Conservation (phyloP, 2,113 vertebrate genomes). For the Rhinolophus ferrumequinum region DNA sequence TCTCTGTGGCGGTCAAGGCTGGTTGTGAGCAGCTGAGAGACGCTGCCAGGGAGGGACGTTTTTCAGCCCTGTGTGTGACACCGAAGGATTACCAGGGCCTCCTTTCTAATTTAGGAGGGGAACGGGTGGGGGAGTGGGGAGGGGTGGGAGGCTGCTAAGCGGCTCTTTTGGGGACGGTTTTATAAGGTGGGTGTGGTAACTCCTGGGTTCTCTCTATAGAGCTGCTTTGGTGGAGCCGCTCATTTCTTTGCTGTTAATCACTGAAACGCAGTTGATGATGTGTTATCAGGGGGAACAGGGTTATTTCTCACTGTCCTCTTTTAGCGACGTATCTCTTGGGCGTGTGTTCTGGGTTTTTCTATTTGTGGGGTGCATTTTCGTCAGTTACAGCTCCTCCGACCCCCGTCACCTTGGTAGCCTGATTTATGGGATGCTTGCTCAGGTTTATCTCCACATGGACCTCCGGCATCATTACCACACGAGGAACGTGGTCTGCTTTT, state of each 20-base stretch:
- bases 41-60: neutral
- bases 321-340: neutral
- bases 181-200: neutral
- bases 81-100: neutral
- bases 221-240: neutral
- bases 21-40: neutral
- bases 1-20: neutral
- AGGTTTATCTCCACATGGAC: neutral
- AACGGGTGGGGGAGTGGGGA: neutral
- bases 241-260: constrained; percentile 3
- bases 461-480: neutral
- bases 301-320: neutral
- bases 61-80: neutral
- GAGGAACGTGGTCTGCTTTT: neutral
- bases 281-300: neutral
- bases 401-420: neutral
- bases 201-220: neutral
- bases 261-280: neutral
- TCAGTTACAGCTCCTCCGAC: neutral
- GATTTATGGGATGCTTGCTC: neutral
- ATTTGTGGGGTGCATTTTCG: neutral
- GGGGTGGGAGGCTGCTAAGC: neutral
- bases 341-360: neutral
- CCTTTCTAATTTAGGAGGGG: constrained; percentile 36
- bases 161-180: neutral